Evolutionary conservation across 1,140 invertebrate genomes (phyloP), one percentile per base, ranked within the genome.

Genomic region (Hypsibius dujardini): DNA sequence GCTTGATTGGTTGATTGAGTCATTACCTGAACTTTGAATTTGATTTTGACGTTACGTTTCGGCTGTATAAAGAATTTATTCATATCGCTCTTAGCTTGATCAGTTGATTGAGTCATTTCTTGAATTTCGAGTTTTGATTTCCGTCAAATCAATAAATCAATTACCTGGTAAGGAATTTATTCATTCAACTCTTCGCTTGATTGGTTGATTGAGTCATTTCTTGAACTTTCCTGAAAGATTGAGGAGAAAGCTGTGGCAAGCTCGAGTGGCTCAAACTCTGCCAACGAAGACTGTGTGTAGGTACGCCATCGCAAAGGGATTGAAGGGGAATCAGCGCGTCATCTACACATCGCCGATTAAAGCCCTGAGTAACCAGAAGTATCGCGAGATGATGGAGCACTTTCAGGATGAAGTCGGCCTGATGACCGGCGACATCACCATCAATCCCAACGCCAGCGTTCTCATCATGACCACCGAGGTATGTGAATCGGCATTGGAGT

Each of bases 301-400:
- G 59, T 87, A 87, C 80, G 84, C 86, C 1, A 86, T 88, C 75
- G 87, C 86, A 1, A 82, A 84, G 80, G 87, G 86, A 1, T 76
- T 90, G 47, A 78, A 81, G 40, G 82, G 85, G 74, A 88, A 87
- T 75, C 88, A 90, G 78, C 79, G 95, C 76, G 95, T 99, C 0
- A 98, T 99, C 76, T 99, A 99, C 77, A 99, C 96, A 40, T 97
- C 96, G 59, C 96, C 96, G 1, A 99, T 99, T 72, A 99, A 99
- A 83, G 96, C 96, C 2, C 79, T 99, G 40, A 98, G 94, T 76
- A 99, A 99, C 84, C 96, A 99, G 80, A 99, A 99, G 77, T 99
- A 95, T 80, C 84, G 95, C 76, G 96, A 99, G 80, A 92, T 99
- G 79, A 87, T 86, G 75, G 95, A 98, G 79, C 93, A 98, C 79